Evolutionary conservation across 1,140 invertebrate species (phyloP).

Genomic region (Drosophila paulistorum): DNA sequence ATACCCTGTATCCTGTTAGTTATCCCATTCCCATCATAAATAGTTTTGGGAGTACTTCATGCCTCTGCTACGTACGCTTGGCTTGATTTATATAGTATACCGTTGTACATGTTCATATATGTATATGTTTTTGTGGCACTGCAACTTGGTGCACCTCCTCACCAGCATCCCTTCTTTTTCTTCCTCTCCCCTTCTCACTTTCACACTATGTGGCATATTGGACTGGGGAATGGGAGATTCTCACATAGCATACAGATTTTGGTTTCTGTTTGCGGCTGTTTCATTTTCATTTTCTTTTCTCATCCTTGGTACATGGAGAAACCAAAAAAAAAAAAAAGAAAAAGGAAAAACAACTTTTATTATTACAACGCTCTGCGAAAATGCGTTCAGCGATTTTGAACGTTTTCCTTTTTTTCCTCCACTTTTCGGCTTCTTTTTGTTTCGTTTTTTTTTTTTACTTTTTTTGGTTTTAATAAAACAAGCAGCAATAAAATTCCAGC

Average conservation of each 20-base stretch:
- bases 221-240: constrained; percentile 1
- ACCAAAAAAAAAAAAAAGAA: constrained; percentile 5
- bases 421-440: constrained; percentile 36
- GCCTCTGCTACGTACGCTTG: constrained; percentile 53
- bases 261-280: constrained; percentile 57
- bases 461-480: constrained; percentile 67
- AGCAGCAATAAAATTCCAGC: constrained; percentile 78
- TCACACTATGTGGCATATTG: constrained; percentile 49
- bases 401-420: constrained; percentile 17
- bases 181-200: constrained; percentile 6
- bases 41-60: constrained; percentile 54
- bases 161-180: constrained; percentile 14
- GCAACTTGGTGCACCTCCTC: not conserved
- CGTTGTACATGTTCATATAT: constrained; percentile 21
- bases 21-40: not conserved
- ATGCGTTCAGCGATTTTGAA: constrained; percentile 70
- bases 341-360: constrained; percentile 61
- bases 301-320: not conserved
- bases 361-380: constrained; percentile 69
- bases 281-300: constrained; percentile 55
- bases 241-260: constrained; percentile 57
- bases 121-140: constrained; percentile 23
- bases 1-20: not conserved
- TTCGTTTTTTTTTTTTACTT: constrained; percentile 29
- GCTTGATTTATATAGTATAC: constrained; percentile 65